phyloP scores from a whole-genome alignment of 2,888 invertebrate genomes.

The Mythimna loreyi region DNA sequence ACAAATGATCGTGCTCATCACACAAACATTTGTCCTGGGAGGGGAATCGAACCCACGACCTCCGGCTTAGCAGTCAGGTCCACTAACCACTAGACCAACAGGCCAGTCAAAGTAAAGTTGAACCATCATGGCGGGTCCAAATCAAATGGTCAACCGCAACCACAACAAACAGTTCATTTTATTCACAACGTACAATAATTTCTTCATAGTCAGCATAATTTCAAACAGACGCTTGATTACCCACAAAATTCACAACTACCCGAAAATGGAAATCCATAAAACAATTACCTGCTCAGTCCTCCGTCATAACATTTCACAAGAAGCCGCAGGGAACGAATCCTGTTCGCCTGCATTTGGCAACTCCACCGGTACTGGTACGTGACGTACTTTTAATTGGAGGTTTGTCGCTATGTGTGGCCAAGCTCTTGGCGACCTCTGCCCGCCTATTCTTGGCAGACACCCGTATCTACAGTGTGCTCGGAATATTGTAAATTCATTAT shows the following conservation, averaged over 20 bases:
- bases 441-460: constrained; percentile 80
- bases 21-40: too few species aligned
- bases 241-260: neutral
- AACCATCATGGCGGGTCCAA: too few species aligned
- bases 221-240: neutral
- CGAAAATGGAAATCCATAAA: constrained; percentile 11
- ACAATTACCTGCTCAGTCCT: constrained; percentile 16
- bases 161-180: too few species aligned
- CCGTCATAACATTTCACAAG: constrained; percentile 56
- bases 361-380: constrained; percentile 64
- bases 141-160: too few species aligned
- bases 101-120: too few species aligned
- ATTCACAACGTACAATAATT: too few species aligned
- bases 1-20: too few species aligned
- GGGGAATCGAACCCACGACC: too few species aligned
- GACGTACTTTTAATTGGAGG: constrained; percentile 80
- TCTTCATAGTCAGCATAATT: too few species aligned
- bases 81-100: too few species aligned
- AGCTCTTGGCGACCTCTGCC: constrained; percentile 64
- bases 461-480: constrained; percentile 72
- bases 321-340: constrained; percentile 44
- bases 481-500: constrained; percentile 82
- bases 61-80: too few species aligned
- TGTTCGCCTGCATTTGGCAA: constrained; percentile 58
- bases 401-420: constrained; percentile 73